Percentiles rank a stretch among this genome's conserved stretches.
These are phyloP conservation scores for Phymastichus coffea DNA, from an alignment of 1,140 invertebrate genomes.

Conservation along the genomic window DNA sequence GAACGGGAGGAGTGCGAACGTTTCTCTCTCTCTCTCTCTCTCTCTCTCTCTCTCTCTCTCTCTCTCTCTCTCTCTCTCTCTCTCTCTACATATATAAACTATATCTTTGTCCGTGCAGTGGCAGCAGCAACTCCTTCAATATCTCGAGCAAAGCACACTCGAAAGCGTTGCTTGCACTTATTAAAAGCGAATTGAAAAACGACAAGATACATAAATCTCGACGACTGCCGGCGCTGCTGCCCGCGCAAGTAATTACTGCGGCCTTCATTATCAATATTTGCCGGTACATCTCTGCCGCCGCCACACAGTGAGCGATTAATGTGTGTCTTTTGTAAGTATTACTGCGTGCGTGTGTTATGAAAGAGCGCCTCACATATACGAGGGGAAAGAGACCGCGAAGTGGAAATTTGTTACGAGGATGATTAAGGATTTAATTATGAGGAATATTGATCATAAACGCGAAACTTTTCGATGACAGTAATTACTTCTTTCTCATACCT, in stretches of 20 bases:
- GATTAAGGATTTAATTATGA: too few species aligned
- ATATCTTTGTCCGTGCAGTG: neutral
- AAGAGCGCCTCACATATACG: too few species aligned
- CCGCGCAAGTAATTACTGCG: constrained; percentile 16
- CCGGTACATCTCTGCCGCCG: constrained; percentile 19
- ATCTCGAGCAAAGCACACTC: neutral
- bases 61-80: neutral
- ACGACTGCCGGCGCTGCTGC: neutral
- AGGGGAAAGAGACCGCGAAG: too few species aligned
- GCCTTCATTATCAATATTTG: constrained; percentile 30
- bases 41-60: neutral
- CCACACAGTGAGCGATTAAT: too few species aligned
- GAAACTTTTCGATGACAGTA: too few species aligned
- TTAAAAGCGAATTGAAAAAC: constrained; percentile 17
- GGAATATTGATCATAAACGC: too few species aligned
- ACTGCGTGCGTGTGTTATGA: too few species aligned
- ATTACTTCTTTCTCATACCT: too few species aligned
- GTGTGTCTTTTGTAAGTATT: too few species aligned
- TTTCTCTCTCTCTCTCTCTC: constrained; percentile 1
- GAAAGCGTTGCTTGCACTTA: constrained; percentile 23
- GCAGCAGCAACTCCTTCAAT: constrained; percentile 7
- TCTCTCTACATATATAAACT: too few species aligned
- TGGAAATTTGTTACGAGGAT: too few species aligned
- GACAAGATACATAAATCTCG: constrained; percentile 16
- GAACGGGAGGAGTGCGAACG: constrained; percentile 39